Evolutionary conservation across 2,888 invertebrate species (phyloP), one percentile per base, ranked within the genome.

Genomic region (Halictus ligatus): DNA sequence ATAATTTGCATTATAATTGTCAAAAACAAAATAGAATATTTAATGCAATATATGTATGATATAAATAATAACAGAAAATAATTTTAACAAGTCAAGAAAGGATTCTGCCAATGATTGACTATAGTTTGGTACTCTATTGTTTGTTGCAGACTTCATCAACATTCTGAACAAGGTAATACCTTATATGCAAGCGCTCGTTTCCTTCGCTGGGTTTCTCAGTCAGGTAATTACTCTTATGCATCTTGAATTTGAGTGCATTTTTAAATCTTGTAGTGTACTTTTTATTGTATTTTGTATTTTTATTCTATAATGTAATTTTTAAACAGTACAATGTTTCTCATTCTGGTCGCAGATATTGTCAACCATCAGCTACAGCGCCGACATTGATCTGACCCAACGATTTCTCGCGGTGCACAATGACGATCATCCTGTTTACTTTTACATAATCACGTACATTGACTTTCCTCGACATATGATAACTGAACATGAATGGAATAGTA

Each of bases 331-430:
- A 35, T 2, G 67, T 69, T 21, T 21, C 15, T 35, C 2, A 21
- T 40, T 69, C 3, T 21, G 35, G 0, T 64, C 73, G 60, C 50
- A 92, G 90, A 58, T 67, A 60, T 46, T 82, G 8, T 75, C 91
- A 6, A 88, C 86, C 25, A 21, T 91, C 2, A 25, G 83, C 15
- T 87, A 89, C 50, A 75, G 80, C 1, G 82, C 84, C 40, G 89
- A 88, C 0, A 89, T 92, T 2, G 92, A 92, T 78, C 73, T 87
- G n/a, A 91, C 85, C 29, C 91, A 92, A 75, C 78, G 79, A 76
- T 50, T 89, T 50, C 50, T 92, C 46, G 35, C 64, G 25, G n/a
- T 69, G 72, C 58, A 86, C 35, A 78, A 81, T 0, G 50, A 75
- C 5, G 29, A 35, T 8, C 8, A 64, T n/a, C 83, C 89, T 0